phyloP scores from a whole-genome alignment of 2,113 vertebrate genomes.

The Riparia riparia region DNA sequence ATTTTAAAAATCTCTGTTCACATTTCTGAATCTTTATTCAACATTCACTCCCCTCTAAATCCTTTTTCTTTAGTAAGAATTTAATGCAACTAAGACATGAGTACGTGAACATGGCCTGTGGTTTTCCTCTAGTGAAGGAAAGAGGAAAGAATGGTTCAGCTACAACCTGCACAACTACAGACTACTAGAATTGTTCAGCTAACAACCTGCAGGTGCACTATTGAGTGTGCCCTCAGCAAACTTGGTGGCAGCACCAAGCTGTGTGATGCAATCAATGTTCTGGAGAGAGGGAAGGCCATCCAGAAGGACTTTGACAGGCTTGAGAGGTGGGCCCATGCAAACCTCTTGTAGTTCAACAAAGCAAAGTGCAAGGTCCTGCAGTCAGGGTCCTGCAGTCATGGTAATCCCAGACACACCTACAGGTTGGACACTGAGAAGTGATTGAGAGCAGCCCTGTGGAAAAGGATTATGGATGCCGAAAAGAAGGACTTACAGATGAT shows the following conservation, averaged over 20 bases:
- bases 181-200: not conserved
- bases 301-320: not conserved
- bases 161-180: not conserved
- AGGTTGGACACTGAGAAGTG: no score
- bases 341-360: not conserved
- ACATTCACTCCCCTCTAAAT: not conserved
- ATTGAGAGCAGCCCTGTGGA: not conserved
- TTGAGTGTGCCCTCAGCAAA: not conserved
- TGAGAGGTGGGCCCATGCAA: not conserved
- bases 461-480: not conserved
- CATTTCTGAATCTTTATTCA: not conserved
- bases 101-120: not conserved
- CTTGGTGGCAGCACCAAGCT: not conserved
- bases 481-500: not conserved
- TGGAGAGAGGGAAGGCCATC: not conserved
- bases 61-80: not conserved
- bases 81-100: not conserved
- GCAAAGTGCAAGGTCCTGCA: not conserved
- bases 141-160: not conserved
- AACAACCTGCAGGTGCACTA: not conserved
- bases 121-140: not conserved
- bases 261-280: rapidly evolving
- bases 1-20: not conserved
- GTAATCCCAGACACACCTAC: not conserved
- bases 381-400: not conserved